A percentile compares a stretch with the other conserved stretches of the same genome.
Conservation (phyloP, 2,888 invertebrate species). For the Piscicola geometra region DNA sequence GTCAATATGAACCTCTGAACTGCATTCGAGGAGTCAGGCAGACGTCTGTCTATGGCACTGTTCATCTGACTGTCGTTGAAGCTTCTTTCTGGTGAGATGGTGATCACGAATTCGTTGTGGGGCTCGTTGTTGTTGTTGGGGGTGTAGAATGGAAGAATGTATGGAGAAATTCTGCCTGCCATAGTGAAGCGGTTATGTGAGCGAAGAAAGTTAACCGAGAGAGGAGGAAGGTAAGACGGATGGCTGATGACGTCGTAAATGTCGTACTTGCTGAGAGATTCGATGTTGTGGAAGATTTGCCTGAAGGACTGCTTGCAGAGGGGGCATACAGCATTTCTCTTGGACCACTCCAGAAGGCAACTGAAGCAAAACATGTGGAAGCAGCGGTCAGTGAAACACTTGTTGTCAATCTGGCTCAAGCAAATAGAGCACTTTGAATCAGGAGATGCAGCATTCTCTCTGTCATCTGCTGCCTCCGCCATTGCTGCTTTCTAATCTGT, state of each 20-base stretch:
- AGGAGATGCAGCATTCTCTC: no score
- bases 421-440: conserved; percentile 79
- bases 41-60: no score
- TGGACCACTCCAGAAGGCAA: conserved; percentile 88
- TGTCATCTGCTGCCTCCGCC: no score
- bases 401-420: conserved; percentile 76
- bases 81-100: no score
- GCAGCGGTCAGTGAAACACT: conserved; percentile 85
- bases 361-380: conserved; percentile 89
- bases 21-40: no score
- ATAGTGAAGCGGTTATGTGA: neutral
- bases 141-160: neutral
- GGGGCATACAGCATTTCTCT: conserved; percentile 87
- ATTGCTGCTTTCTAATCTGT: no score
- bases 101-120: no score
- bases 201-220: neutral
- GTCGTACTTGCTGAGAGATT: conserved; percentile 80
- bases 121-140: no score
- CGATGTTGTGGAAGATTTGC: conserved; percentile 85
- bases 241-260: conserved; percentile 62
- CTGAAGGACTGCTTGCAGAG: conserved; percentile 86
- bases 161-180: neutral
- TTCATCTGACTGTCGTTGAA: no score
- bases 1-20: no score
- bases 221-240: conserved; percentile 3